These are phyloP conservation scores for Parauchenoglanis punctatus DNA, from an alignment of 2,797 vertebrate species.

Conservation along the genomic window DNA sequence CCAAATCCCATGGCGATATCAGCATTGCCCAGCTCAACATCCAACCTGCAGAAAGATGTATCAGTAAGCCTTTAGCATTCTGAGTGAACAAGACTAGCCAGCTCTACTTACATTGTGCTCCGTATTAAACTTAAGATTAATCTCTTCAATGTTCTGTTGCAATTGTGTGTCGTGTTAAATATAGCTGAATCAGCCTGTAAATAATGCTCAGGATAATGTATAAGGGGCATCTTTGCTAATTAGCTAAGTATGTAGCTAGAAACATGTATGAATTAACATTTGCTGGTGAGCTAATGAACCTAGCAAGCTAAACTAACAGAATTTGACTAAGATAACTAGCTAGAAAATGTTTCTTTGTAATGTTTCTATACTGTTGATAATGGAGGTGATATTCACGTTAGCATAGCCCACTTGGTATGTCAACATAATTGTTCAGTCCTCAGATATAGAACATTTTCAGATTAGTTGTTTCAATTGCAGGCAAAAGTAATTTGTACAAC, in stretches of 20 bases:
- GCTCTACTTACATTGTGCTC: not conserved
- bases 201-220: not conserved
- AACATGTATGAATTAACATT: not conserved
- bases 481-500: not conserved
- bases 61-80: not conserved
- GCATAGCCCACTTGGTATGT: not conserved
- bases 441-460: not conserved
- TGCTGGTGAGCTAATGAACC: not conserved
- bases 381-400: not conserved
- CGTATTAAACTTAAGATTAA: not conserved
- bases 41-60: not conserved
- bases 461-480: conserved; percentile 1
- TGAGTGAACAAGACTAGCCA: not conserved
- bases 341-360: not conserved
- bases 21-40: not conserved
- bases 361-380: not conserved
- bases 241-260: not conserved
- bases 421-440: not conserved
- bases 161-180: not conserved
- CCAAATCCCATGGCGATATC: too few relatives aligned
- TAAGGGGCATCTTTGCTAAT: not conserved
- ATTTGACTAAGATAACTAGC: not conserved
- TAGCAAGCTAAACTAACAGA: not conserved
- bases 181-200: not conserved
- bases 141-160: not conserved